Percentiles rank a stretch among this genome's conserved stretches.
Evolutionary conservation across 1,140 invertebrate species (phyloP).

Genomic region (Lordiphosa mommai): DNA sequence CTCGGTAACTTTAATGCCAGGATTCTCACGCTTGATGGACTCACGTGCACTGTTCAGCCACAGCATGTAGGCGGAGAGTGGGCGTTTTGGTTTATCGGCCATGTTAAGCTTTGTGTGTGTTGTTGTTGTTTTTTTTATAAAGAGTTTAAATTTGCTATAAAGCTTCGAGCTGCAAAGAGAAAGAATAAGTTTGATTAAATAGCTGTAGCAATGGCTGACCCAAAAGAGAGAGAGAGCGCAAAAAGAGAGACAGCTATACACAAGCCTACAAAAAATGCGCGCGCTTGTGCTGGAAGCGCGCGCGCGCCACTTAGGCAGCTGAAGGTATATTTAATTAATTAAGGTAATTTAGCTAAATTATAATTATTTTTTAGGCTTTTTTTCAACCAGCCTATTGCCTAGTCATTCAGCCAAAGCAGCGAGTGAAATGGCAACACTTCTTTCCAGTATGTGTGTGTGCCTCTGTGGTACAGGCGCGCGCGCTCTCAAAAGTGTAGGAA

Average conservation of each 20-base stretch:
- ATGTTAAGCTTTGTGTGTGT: slow-evolving; percentile 83
- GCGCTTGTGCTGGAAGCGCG: slow-evolving; percentile 39
- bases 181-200: slow-evolving; percentile 6
- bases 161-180: slow-evolving; percentile 48
- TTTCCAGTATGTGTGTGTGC: slow-evolving; percentile 55
- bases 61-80: slow-evolving; percentile 91
- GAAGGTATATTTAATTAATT: slow-evolving; percentile 2
- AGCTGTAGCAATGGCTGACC: slow-evolving; percentile 2
- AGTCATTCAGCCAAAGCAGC: slow-evolving; percentile 1
- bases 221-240: background rate
- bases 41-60: slow-evolving; percentile 93
- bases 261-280: slow-evolving; percentile 30
- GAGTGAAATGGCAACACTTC: slow-evolving; percentile 65
- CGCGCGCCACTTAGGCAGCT: slow-evolving; percentile 53
- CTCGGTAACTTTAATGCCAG: slow-evolving; percentile 90
- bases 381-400: background rate
- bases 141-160: slow-evolving; percentile 36
- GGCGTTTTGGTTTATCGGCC: slow-evolving; percentile 91
- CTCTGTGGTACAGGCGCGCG: slow-evolving; percentile 42
- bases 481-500: slow-evolving; percentile 36
- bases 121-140: slow-evolving; percentile 31
- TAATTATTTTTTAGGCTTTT: background rate
- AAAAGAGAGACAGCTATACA: slow-evolving; percentile 49
- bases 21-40: slow-evolving; percentile 89
- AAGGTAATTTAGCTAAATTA: background rate